Evolutionary conservation across 2,113 vertebrate species (phyloP), one percentile per base, ranked within the genome.

Genomic region (Oncorhynchus tshawytscha): DNA sequence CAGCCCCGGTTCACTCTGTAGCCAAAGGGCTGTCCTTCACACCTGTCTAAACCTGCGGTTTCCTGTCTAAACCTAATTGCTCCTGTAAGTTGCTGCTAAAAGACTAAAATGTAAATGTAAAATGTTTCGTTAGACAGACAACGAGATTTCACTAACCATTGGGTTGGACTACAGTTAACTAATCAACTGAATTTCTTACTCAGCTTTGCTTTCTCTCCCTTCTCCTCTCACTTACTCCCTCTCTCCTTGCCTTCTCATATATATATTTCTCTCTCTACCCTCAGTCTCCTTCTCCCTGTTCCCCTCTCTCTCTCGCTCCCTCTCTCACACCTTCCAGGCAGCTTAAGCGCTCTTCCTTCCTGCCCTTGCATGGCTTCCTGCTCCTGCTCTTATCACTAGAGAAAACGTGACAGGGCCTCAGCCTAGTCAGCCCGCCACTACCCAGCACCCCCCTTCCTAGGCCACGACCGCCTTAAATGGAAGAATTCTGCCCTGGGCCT

Each of bases 331-430:
- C 88, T 88, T 91, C 87, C 90, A 89, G 87, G 84, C 79, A 83
- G 91, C 94, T 89, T 89, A 85, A 95, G 93, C 96, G 90, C 93
- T 92, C 90, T 98, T 97, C 96, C 96, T 97, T 98, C 96, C 96
- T 98, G 96, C 89, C 94, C 93, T 93, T 92, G 92, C 91, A 79
- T 77, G 90, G 92, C 94, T 97, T 97, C 96, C 96, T 97, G 95
- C 93, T 94, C 90, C 85, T 0, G 87, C 89, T 90, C 95, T 98
- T 97, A 97, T 96, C 96, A 31, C 93, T 16, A 75, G 90, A 91
- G 93, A 97, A 95, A 97, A 93, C 92, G 93, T 93, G 93, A 95
- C 94, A 91, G 85, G 77, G 90, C 92, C 86, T 90, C 86, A 81
- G 89, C 79, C 74, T 92, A 81, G 90, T 88, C 85, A 81, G 81